Conservation (phyloP, 2,113 vertebrate species). For the Eptatretus burgeri region DNA sequence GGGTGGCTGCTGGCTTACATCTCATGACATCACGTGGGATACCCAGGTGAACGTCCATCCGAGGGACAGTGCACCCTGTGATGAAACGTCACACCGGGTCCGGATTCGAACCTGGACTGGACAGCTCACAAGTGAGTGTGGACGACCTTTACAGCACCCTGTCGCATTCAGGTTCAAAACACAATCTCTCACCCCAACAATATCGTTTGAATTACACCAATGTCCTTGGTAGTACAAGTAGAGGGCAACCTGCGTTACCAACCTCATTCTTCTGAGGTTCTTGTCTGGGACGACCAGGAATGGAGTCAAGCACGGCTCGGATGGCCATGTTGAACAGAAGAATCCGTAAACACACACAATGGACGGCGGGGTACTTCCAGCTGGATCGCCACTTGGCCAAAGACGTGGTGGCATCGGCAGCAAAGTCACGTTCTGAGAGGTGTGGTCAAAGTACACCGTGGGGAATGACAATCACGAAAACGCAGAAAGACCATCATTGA, state of each 20-base stretch:
- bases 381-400: slow-evolving; percentile 7
- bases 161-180: not conserved
- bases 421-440: too few species aligned
- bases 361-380: slow-evolving; percentile 27
- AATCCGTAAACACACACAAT: slow-evolving; percentile 54
- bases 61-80: too few species aligned
- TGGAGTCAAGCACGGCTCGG: slow-evolving; percentile 55
- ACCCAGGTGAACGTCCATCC: too few species aligned
- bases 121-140: too few species aligned
- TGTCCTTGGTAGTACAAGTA: not conserved
- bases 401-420: not conserved
- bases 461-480: too few species aligned
- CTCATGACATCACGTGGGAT: too few species aligned
- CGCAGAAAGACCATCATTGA: too few species aligned
- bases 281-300: slow-evolving; percentile 40
- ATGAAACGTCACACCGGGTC: too few species aligned
- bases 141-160: too few species aligned
- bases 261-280: slow-evolving; percentile 47
- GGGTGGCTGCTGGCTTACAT: too few species aligned
- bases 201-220: not conserved
- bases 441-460: too few species aligned
- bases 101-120: too few species aligned
- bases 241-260: not conserved
- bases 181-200: not conserved
- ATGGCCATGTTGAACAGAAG: slow-evolving; percentile 44